Conservation (phyloP, 2,797 vertebrate species). For the Zalophus californianus region DNA sequence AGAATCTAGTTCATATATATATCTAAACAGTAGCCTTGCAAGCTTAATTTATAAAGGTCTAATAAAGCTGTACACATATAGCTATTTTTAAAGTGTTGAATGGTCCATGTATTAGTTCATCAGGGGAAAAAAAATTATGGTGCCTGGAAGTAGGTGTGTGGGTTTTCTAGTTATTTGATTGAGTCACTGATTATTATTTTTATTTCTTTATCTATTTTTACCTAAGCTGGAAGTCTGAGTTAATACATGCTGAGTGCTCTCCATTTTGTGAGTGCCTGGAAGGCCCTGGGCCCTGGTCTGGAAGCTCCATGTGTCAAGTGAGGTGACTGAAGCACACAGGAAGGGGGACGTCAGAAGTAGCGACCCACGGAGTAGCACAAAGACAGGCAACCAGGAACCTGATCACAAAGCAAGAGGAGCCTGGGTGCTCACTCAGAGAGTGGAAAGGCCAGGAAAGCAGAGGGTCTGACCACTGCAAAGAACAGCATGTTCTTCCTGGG, state of each 20-base stretch:
- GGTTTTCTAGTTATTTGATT: not conserved
- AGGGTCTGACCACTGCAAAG: too few species aligned
- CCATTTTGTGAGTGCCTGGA: not conserved
- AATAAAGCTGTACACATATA: not conserved
- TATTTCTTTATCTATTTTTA: not conserved
- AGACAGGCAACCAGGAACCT: not conserved
- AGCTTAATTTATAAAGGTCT: not conserved
- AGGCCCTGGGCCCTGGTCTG: not conserved
- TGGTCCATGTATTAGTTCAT: not conserved
- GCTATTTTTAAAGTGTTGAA: not conserved
- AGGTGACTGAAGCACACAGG: not conserved
- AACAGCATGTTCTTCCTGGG: not conserved
- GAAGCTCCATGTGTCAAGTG: not conserved
- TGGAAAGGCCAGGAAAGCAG: not conserved
- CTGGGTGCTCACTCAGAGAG: not conserved
- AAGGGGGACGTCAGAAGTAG: not conserved
- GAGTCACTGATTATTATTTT: not conserved
- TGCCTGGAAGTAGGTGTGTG: not conserved
- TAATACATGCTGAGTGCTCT: not conserved
- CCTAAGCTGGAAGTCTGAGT: not conserved
- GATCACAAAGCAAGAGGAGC: accelerated
- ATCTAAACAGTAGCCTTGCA: not conserved
- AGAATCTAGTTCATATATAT: not conserved
- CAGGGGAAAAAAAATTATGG: not conserved
- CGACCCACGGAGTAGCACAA: not conserved